Conservation (phyloP, 2,797 vertebrate genomes). For the Sebastes elongatus region DNA sequence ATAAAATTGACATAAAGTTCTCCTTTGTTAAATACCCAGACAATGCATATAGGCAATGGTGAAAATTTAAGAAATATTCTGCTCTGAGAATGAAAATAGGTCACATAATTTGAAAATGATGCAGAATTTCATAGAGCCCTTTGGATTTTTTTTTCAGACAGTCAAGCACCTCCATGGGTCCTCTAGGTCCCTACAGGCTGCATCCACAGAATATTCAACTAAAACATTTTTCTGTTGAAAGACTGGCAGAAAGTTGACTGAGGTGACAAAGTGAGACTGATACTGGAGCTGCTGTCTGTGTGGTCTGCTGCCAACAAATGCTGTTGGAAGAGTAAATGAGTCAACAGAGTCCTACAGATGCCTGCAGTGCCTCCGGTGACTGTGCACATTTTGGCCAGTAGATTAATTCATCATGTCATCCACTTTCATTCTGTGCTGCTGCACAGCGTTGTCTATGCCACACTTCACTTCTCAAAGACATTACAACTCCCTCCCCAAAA, state of each 20-base stretch:
- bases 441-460: background rate
- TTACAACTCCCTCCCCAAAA: background rate
- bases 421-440: background rate
- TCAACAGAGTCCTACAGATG: conserved; percentile 7
- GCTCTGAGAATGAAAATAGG: background rate
- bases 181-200: background rate
- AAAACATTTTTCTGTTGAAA: background rate
- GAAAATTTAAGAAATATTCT: background rate
- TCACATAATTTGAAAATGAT: background rate
- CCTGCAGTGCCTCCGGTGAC: conserved; percentile 8
- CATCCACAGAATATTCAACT: background rate
- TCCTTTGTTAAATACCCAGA: background rate
- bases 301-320: conserved; percentile 1
- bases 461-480: background rate
- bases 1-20: background rate
- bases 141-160: background rate
- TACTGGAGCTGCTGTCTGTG: background rate
- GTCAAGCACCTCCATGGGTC: background rate
- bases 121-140: background rate
- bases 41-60: background rate
- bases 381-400: background rate
- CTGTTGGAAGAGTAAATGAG: conserved; percentile 22
- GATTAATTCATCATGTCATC: background rate
- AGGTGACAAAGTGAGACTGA: no score
- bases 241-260: background rate